phyloP scores from a whole-genome alignment of 2,888 invertebrate genomes.

The Vannuccia rotundouncinata region DNA sequence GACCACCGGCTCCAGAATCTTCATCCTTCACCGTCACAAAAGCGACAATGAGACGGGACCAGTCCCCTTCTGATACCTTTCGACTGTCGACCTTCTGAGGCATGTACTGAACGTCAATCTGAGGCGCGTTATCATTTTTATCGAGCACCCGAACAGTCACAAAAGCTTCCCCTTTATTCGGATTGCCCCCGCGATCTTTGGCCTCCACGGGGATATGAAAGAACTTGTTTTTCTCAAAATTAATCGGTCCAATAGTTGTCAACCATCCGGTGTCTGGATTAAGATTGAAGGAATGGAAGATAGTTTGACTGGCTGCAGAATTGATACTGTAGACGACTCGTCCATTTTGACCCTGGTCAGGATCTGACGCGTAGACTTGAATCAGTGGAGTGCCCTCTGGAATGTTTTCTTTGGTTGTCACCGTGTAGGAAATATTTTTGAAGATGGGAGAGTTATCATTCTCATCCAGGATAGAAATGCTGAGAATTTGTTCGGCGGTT shows the following conservation, averaged over 20 bases:
- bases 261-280: constrained; percentile 4
- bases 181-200: background rate
- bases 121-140: background rate
- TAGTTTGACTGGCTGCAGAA: background rate
- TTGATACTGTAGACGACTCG: constrained; percentile 7
- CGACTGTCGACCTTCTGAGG: background rate
- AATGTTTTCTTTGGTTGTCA: background rate
- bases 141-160: background rate
- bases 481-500: background rate
- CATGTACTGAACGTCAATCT: background rate
- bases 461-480: background rate
- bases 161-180: background rate
- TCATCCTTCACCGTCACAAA: background rate
- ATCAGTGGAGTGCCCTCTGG: background rate
- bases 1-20: background rate
- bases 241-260: background rate
- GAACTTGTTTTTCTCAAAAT: background rate
- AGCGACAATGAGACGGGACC: background rate
- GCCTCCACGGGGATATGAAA: background rate
- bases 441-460: background rate
- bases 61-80: background rate
- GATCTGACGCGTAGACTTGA: background rate
- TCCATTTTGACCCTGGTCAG: background rate
- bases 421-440: background rate
- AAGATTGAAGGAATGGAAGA: background rate